Conservation (phyloP, 1,140 invertebrate species). For the Cotesia vestalis region DNA sequence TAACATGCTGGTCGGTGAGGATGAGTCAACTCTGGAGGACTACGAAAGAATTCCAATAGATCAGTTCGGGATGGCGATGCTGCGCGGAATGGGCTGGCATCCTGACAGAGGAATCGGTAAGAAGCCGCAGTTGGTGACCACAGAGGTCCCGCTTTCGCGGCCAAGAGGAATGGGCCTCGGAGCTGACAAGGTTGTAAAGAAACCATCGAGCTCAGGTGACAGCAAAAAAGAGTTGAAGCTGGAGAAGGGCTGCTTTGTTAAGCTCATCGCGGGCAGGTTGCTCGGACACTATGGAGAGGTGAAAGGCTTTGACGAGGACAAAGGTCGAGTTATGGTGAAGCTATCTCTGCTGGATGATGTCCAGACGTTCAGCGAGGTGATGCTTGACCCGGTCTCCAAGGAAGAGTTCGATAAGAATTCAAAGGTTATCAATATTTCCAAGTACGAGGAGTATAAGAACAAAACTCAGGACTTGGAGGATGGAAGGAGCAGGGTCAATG, state of each 20-base stretch:
- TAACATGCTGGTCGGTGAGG: constrained; percentile 41
- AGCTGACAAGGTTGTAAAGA: constrained; percentile 76
- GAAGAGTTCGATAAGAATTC: constrained; percentile 82
- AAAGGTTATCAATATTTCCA: constrained; percentile 80
- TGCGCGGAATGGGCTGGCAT: constrained; percentile 95
- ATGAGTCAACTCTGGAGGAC: constrained; percentile 81
- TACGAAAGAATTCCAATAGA: constrained; percentile 90
- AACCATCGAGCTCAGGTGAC: constrained; percentile 62
- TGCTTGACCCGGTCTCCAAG: constrained; percentile 78
- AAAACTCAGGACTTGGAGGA: too few relatives aligned
- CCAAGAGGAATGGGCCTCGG: constrained; percentile 93
- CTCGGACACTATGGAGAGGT: constrained; percentile 85
- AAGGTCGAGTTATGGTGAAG: constrained; percentile 82
- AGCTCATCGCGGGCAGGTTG: constrained; percentile 76
- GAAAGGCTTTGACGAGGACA: constrained; percentile 86
- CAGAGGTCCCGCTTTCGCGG: constrained; percentile 71
- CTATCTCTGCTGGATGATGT: constrained; percentile 75
- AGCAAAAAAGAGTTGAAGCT: constrained; percentile 72
- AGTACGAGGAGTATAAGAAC: neutral
- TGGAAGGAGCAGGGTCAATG: too few relatives aligned
- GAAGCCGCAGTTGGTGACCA: constrained; percentile 67
- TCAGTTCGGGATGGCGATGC: constrained; percentile 89
- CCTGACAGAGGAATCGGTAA: constrained; percentile 76
- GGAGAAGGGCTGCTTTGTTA: constrained; percentile 75
- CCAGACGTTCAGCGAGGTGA: constrained; percentile 80